Base-by-base conservation (phyloP, 2,888 invertebrate genomes). In the Ennomos fuscantarius region DNA sequence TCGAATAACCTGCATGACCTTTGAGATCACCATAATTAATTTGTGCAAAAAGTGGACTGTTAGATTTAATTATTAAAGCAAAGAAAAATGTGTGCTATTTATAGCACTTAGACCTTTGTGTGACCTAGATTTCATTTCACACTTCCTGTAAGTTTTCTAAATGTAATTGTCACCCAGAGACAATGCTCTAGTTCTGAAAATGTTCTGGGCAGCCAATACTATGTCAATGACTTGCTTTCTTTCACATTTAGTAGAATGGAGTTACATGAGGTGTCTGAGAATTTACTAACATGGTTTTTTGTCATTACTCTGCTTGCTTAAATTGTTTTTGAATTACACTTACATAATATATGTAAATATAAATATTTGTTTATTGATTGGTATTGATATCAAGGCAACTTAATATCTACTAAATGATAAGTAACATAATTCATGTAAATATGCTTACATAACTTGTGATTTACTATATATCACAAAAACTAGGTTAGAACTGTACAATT, bases 61-160 rank as follows among this genome's bases (percentile, higher is more conserved):
- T 46, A 40, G 11, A 39, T 12, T 45, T 34, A 50, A 36, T 45
- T 8, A 13, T 49, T 46, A 32, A 12, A 45, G 48, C 51, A 47
- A 34, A 37, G 50, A 47, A 54, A 48, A 58, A 58, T 35, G 37
- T 49, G 40, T 58, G 41, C 52, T 43, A 35, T 62, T 74, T 84
- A 82, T 86, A 86, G 69, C 55, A 35, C 43, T 41, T 67, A 84
- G 82, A 87, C 84, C 87, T 87, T 84, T 84, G 70, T 56, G 64
- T 84, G 87, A 84, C 87, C 87, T 84, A 89, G 67, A 82, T 87
- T 78, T 78, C 68, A 64, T 67, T 75, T 69, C 64, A 65, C 74
- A 80, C 82, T 87, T 88, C 86, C 85, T 86, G 77, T 77, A 81
- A 70, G 69, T 82, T 75, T 76, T 82, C 86, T 88, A 86, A 79